Base-by-base conservation (phyloP, 2,888 invertebrate species). In the Cataglyphis rosenhaueri region DNA sequence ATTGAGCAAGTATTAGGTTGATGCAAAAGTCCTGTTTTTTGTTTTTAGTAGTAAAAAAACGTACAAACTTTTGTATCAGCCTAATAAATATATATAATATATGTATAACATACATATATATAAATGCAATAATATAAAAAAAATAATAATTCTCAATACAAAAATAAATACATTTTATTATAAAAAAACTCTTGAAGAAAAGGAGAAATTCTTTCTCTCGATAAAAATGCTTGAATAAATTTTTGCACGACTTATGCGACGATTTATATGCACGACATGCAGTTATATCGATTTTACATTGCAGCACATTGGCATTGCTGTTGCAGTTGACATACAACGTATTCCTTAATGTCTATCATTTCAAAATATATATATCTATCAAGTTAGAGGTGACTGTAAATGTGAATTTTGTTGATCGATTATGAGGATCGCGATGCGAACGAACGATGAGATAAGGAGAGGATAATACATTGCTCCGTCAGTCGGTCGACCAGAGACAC, bases 391-490 rank as follows among this genome's bases (percentile, higher is more conserved):
- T 57, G 57, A 57, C 21, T 21, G 35, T 29, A 21, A 70, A 41
- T 21, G 66, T 5, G 52, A 66, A 76, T 59, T 78, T 78, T 35
- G 25, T 10, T 57, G 57, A 78, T 78, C 78, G 70, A 76, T 68
- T 1, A n/a, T 32, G 57, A 57, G 12, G 10, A 76, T 76, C 59
- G 4, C 65, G 25, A 75, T 38, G 21, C 32, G 44, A 44, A 70
- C 59, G 44, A 5, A 32, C 21, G 71, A 57, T 18, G 41, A 57
- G 78, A 78, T 71, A 59, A 59, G 18, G 18, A 59, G 71, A 70
- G 15, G 12, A 6, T 44, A 44, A 21, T 21, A 21, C 32, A 21
- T 78, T 29, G 21, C 8, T 52, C 8, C 8, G 15, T 52, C 21
- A 18, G 8, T 29, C 32, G 64, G 2, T 65, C 65, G 65, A 59